Percentiles rank a stretch among this genome's conserved stretches.
Evolutionary conservation across 1,140 invertebrate species (phyloP).

Genomic region (Drosophila kohkoa): DNA sequence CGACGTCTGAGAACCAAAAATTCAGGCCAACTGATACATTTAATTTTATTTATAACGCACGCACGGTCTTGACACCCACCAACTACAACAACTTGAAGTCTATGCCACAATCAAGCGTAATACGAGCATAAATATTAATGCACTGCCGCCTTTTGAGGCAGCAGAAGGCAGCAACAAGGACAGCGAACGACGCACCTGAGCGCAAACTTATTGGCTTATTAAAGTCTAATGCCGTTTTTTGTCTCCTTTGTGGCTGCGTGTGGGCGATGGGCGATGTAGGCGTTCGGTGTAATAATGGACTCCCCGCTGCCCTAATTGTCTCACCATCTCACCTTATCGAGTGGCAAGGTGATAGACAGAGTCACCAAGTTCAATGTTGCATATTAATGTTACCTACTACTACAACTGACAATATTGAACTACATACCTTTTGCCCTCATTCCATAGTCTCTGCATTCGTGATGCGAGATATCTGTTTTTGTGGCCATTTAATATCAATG

Average conservation of each 20-base stretch:
- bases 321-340: constrained; percentile 30
- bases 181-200: constrained; percentile 50
- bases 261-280: not conserved
- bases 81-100: constrained; percentile 8
- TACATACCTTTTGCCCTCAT: not conserved
- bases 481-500: constrained; percentile 70
- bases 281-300: constrained; percentile 51
- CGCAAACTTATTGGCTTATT: constrained; percentile 83
- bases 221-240: constrained; percentile 70
- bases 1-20: constrained; percentile 48
- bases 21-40: constrained; percentile 74
- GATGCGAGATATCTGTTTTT: constrained; percentile 6
- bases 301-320: constrained; percentile 49
- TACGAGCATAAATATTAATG: constrained; percentile 79
- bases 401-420: constrained; percentile 21
- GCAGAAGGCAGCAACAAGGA: not conserved
- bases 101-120: constrained; percentile 55
- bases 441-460: constrained; percentile 16
- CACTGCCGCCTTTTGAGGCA: constrained; percentile 45
- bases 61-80: constrained; percentile 52
- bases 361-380: constrained; percentile 57
- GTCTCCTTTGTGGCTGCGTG: not conserved
- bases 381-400: constrained; percentile 59
- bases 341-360: constrained; percentile 37
- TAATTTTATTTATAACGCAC: constrained; percentile 83